These are phyloP conservation scores for Gallinago media DNA, from an alignment of 2,113 vertebrate genomes.

Conservation along the genomic window DNA sequence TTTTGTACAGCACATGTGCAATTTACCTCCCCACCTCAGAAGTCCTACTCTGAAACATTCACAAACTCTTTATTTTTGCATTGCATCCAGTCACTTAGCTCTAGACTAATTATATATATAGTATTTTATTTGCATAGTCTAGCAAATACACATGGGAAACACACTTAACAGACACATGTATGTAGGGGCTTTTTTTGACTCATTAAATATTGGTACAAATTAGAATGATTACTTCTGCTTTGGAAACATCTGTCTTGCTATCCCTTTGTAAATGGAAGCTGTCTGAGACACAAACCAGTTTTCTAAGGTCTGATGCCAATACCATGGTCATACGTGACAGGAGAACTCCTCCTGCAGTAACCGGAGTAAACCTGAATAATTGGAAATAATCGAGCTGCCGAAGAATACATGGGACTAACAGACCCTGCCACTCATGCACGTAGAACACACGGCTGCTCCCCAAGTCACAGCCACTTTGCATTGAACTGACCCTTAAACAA, in stretches of 20 bases:
- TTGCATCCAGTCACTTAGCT: slow-evolving; percentile 1
- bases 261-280: neutral
- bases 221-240: slow-evolving; percentile 63
- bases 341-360: neutral
- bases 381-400: neutral
- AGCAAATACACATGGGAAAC: slow-evolving; percentile 46
- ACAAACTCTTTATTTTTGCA: neutral
- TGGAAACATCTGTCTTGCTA: slow-evolving; percentile 22
- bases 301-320: accelerated
- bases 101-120: neutral
- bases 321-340: neutral
- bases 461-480: accelerated
- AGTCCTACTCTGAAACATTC: neutral
- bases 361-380: neutral
- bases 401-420: neutral
- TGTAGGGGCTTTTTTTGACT: slow-evolving; percentile 4
- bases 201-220: slow-evolving; percentile 30
- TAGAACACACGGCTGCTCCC: neutral
- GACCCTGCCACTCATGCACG: neutral
- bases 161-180: neutral
- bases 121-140: slow-evolving; percentile 65
- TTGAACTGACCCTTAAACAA: neutral
- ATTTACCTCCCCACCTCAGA: neutral
- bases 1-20: neutral
- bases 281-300: neutral